Conservation (phyloP, 2,797 vertebrate genomes). For the Onychomys leucogaster region DNA sequence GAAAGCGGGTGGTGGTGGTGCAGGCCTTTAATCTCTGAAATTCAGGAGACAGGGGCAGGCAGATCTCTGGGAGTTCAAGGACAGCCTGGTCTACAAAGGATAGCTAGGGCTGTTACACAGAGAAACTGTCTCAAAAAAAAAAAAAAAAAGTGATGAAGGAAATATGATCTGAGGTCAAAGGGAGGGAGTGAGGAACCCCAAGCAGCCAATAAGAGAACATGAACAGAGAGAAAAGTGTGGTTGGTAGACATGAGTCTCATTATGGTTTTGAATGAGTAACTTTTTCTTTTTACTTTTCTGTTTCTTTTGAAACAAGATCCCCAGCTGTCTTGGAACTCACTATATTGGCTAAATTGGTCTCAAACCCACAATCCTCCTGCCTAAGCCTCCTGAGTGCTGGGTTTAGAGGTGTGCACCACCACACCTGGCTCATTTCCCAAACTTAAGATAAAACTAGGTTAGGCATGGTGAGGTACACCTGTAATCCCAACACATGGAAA, state of each 20-base stretch:
- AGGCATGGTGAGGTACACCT: not conserved
- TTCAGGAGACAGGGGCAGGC: not conserved
- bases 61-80: not conserved
- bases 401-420: not conserved
- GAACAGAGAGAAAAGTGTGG: constrained; percentile 14
- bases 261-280: constrained; percentile 45
- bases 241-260: constrained; percentile 35
- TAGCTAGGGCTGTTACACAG: not conserved
- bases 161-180: not conserved
- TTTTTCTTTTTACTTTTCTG: not conserved
- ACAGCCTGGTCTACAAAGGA: not conserved
- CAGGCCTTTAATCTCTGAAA: not conserved
- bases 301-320: not conserved
- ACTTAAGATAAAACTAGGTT: constrained; percentile 39
- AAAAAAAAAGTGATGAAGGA: not conserved
- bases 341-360: not conserved
- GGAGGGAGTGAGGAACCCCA: not conserved
- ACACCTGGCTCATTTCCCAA: not conserved
- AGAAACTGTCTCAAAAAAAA: not conserved
- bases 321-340: not conserved
- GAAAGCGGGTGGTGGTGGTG: not conserved
- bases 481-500: not conserved
- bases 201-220: not conserved
- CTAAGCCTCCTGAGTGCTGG: not conserved
- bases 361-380: not conserved